These are phyloP conservation scores for Plumapathes pennacea DNA, from an alignment of 92 coral and sea anemone species.

Conservation along the genomic window DNA sequence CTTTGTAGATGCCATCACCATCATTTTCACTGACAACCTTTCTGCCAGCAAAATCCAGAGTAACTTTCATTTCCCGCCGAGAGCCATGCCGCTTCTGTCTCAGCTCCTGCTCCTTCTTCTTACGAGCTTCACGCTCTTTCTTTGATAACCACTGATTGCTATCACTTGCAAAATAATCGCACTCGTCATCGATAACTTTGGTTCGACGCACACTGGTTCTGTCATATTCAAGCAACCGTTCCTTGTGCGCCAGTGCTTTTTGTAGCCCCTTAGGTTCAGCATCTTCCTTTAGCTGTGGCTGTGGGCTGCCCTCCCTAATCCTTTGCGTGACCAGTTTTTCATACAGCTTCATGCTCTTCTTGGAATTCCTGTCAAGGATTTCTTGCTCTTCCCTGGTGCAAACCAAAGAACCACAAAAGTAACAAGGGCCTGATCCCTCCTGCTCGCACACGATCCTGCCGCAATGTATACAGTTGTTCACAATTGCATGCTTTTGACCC, in stretches of 20 bases:
- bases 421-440: slow-evolving; percentile 97
- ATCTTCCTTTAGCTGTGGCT: not conserved
- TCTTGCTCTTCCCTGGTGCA: slow-evolving; percentile 87
- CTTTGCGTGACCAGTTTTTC: slow-evolving; percentile 71
- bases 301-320: slow-evolving; percentile 16
- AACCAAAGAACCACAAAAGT: slow-evolving; percentile 92
- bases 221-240: slow-evolving; percentile 85
- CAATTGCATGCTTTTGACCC: slow-evolving; percentile 82
- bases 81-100: slow-evolving; percentile 78
- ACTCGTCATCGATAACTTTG: slow-evolving; percentile 94
- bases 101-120: slow-evolving; percentile 74
- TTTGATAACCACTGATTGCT: slow-evolving; percentile 74
- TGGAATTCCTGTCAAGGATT: slow-evolving; percentile 81
- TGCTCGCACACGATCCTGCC: slow-evolving; percentile 94
- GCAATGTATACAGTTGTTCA: slow-evolving; percentile 89
- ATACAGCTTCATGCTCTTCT: slow-evolving; percentile 77
- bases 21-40: slow-evolving; percentile 68
- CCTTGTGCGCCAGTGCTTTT: slow-evolving; percentile 87
- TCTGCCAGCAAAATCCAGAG: slow-evolving; percentile 97
- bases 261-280: slow-evolving; percentile 54
- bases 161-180: slow-evolving; percentile 95
- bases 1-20: slow-evolving; percentile 47
- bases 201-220: slow-evolving; percentile 93
- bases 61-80: slow-evolving; percentile 76
- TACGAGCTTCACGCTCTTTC: slow-evolving; percentile 66